Base-by-base conservation (phyloP, 2,797 vertebrate species). In the Tarsius wallacei region DNA sequence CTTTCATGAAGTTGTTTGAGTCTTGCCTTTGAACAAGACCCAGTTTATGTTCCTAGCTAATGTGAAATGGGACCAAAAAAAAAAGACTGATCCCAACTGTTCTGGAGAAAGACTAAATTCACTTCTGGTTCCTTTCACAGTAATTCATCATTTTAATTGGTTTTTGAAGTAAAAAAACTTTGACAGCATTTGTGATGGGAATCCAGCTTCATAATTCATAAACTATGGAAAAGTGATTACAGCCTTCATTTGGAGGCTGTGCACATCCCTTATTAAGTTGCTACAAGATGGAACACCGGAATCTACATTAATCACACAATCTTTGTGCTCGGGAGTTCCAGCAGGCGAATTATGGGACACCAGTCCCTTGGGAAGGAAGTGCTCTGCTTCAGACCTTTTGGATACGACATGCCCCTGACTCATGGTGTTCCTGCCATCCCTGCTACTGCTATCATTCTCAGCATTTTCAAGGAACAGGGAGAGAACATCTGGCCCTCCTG, bases 61-160 rank as follows among this genome's bases (percentile, higher is more conserved):
- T 16, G 87, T 16, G 36, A 97, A 98, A 97, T 57, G 76, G 94
- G 49, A 93, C 92, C 85, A 57, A 83, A 53, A 21, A 36, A 83
- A 83, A 51, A 97, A 53, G 86, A 96, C 64, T 0, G 88, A 91
- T 51, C 83, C 96, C 94, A 94, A 90, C 96, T 76, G 66, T 96
- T 97, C 87, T 94, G 70, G 89, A 97, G 78, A 95, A 90, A 97
- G 96, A 97, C 93, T 95, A 96, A 98, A 97, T 91, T 74, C 21
- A 51, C 51, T 82, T 95, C 87, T 87, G 42, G 51, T 95, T 92
- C 89, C 73, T 88, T 96, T 96, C 51, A 90, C 31, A 90, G 91
- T 68, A 94, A 95, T 96, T 93, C 92, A 93, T 93, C 83, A 97
- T 97, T 98, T 97, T 96, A 98, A 98, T 87, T 92, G 91, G 97